These are phyloP conservation scores for Microctenopoma steveboyesi DNA, from an alignment of 2,797 vertebrate genomes.

Conservation along the genomic window DNA sequence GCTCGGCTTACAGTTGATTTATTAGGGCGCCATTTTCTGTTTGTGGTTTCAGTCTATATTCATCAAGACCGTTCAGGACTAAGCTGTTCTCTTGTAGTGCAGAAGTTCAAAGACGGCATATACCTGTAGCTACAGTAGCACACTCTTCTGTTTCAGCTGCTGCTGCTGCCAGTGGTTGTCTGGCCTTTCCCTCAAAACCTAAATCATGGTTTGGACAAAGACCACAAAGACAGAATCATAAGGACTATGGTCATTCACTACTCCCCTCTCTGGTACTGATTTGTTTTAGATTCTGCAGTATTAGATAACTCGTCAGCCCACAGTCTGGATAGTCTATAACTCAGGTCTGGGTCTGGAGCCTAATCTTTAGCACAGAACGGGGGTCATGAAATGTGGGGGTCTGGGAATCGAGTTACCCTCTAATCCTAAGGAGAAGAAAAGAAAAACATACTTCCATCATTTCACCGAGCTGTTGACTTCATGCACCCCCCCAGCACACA, in stretches of 20 bases:
- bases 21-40: slow-evolving; percentile 47
- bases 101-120: slow-evolving; percentile 49
- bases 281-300: slow-evolving; percentile 50
- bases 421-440: slow-evolving; percentile 60
- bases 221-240: slow-evolving; percentile 56
- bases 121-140: slow-evolving; percentile 50
- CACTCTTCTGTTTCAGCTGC: slow-evolving; percentile 61
- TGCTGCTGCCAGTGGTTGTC: slow-evolving; percentile 51
- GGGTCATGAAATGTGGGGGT: slow-evolving; percentile 42
- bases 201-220: slow-evolving; percentile 61
- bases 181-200: slow-evolving; percentile 50
- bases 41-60: slow-evolving; percentile 48
- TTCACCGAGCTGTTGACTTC: slow-evolving; percentile 51
- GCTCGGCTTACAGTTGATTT: slow-evolving; percentile 43
- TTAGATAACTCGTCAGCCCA: slow-evolving; percentile 66
- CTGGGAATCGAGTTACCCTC: slow-evolving; percentile 60
- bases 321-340: slow-evolving; percentile 61
- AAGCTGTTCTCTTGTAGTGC: slow-evolving; percentile 31
- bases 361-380: slow-evolving; percentile 45
- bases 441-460: slow-evolving; percentile 78
- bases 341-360: slow-evolving; percentile 47
- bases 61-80: slow-evolving; percentile 36
- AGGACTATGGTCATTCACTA: slow-evolving; percentile 32
- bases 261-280: slow-evolving; percentile 40
- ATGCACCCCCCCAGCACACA: slow-evolving; percentile 16